A percentile compares a stretch with the other conserved stretches of the same genome.
Evolutionary conservation across 2,797 vertebrate species (phyloP).

Genomic region (Enteromius fasciolatus): DNA sequence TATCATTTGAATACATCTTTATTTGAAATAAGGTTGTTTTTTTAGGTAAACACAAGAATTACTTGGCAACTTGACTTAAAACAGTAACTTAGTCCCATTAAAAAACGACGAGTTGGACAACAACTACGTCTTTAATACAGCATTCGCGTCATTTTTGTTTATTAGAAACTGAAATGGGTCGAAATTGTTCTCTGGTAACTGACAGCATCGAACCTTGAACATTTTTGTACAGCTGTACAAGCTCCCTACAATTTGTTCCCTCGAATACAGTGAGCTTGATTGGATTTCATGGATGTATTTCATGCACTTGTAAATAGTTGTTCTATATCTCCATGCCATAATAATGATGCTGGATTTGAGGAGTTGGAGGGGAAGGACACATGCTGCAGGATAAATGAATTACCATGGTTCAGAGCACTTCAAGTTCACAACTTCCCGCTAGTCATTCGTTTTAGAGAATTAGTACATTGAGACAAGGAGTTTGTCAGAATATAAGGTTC

Average conservation of each 20-base stretch:
- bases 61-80: no score
- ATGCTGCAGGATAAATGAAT: slow-evolving; percentile 7
- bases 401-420: background rate
- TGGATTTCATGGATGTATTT: background rate
- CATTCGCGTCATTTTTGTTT: background rate
- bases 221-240: background rate
- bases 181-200: background rate
- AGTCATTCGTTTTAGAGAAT: background rate
- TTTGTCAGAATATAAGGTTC: slow-evolving; percentile 21
- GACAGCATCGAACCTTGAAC: slow-evolving; percentile 5
- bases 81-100: no score
- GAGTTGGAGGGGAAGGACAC: background rate
- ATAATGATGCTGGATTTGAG: slow-evolving; percentile 6
- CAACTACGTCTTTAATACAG: no score
- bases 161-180: background rate
- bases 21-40: no score
- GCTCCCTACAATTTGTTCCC: background rate
- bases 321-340: background rate
- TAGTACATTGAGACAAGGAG: background rate
- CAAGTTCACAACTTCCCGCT: background rate
- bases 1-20: background rate
- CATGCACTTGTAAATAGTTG: slow-evolving; percentile 18
- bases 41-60: background rate
- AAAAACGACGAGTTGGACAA: background rate
- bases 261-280: background rate